These are phyloP conservation scores for Henicopernis longicauda DNA, from an alignment of 2,113 vertebrate genomes.

Conservation along the genomic window DNA sequence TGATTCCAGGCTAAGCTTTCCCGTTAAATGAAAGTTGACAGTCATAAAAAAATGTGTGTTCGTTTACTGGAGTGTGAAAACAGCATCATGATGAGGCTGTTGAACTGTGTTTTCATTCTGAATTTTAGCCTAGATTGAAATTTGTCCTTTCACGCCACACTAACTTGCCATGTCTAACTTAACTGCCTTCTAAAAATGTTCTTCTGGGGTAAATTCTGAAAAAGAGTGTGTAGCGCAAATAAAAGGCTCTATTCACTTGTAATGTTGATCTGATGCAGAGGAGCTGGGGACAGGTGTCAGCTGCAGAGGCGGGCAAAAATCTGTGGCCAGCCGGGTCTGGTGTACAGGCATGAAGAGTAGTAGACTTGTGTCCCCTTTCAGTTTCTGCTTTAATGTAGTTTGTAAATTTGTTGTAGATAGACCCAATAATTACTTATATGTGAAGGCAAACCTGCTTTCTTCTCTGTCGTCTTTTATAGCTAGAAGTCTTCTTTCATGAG, in stretches of 20 bases:
- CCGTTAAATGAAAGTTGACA: not conserved
- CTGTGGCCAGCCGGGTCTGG: not conserved
- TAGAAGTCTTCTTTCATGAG: not conserved
- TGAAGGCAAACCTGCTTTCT: not conserved
- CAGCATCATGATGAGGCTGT: not conserved
- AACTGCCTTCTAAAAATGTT: not conserved
- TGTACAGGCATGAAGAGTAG: not conserved
- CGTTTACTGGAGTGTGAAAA: slow-evolving; percentile 9
- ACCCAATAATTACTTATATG: not conserved
- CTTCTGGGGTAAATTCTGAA: not conserved
- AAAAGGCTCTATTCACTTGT: not conserved
- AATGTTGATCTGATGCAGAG: not conserved
- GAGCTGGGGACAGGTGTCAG: not conserved
- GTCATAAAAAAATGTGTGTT: not conserved
- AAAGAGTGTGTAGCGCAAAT: not conserved
- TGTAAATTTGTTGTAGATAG: not conserved
- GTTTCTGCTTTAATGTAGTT: not conserved
- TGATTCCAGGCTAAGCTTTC: not conserved
- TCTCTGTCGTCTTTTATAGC: not conserved
- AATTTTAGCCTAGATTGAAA: not conserved
- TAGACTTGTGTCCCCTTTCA: not conserved
- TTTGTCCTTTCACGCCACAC: not conserved
- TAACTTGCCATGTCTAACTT: not conserved
- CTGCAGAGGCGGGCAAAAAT: not conserved
- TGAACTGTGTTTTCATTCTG: not conserved